A percentile compares a stretch with the other conserved stretches of the same genome.
These are phyloP conservation scores for Malurus splendens DNA, from an alignment of 2,797 vertebrate species.

Conservation along the genomic window DNA sequence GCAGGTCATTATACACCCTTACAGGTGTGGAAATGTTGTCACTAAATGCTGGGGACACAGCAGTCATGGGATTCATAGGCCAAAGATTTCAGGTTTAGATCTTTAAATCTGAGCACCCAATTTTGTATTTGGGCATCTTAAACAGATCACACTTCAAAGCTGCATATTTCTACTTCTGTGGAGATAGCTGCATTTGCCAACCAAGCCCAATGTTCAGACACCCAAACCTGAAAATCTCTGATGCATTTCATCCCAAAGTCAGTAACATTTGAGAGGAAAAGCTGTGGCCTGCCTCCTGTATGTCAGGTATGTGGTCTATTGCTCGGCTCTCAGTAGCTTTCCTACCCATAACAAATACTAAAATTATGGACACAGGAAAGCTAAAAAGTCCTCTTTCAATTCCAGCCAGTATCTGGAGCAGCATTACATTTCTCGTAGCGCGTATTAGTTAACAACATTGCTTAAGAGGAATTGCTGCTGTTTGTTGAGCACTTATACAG, in stretches of 20 bases:
- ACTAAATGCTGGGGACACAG: not conserved
- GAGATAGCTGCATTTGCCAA: not conserved
- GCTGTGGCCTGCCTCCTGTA: not conserved
- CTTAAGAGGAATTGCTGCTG: slow-evolving; percentile 9
- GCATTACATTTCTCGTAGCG: not conserved
- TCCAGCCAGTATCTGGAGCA: not conserved
- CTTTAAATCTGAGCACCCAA: not conserved
- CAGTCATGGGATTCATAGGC: not conserved
- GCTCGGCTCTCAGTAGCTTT: not conserved
- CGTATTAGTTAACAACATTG: not conserved
- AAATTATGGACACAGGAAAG: not conserved
- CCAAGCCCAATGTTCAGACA: not conserved
- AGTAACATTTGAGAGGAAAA: not conserved
- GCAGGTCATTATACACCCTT: not conserved
- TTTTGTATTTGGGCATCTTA: not conserved
- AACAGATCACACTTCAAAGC: not conserved
- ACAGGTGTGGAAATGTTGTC: not conserved
- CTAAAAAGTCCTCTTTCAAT: not conserved
- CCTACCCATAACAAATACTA: not conserved
- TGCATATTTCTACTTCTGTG: not conserved
- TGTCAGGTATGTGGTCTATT: rapidly evolving
- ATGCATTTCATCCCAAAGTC: not conserved
- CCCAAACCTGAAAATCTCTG: not conserved
- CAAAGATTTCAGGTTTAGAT: not conserved
- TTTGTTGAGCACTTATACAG: not conserved